These are phyloP conservation scores for Brachionus rotundiformis DNA, from an alignment of 1,140 invertebrate species.

Conservation along the genomic window DNA sequence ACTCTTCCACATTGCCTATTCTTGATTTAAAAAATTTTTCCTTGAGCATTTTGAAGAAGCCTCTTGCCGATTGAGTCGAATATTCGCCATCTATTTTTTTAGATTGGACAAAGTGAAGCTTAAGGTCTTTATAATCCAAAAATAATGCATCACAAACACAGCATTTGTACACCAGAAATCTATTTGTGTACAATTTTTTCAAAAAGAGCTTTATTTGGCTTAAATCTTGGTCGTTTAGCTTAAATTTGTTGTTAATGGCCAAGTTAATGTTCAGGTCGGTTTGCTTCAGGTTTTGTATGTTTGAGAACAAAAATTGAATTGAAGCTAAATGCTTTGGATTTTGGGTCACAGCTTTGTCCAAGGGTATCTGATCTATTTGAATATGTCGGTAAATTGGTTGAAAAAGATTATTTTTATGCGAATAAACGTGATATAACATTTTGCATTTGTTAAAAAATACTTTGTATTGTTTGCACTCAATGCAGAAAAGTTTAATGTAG, in stretches of 20 bases:
- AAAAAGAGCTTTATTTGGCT: slow-evolving; percentile 29
- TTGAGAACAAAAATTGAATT: not conserved
- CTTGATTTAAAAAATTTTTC: slow-evolving; percentile 11
- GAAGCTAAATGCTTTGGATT: not conserved
- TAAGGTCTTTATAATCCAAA: not conserved
- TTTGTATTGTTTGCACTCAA: slow-evolving; percentile 35
- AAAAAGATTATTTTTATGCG: not conserved
- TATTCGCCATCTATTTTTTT: not conserved
- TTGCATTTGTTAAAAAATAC: slow-evolving; percentile 33
- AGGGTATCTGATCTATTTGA: not conserved
- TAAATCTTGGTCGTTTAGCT: slow-evolving; percentile 11
- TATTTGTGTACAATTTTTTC: slow-evolving; percentile 1
- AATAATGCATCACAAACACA: not conserved
- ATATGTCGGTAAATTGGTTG: slow-evolving; percentile 3
- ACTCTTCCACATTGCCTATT: not conserved
- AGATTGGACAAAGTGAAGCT: not conserved
- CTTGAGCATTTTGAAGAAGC: slow-evolving; percentile 1
- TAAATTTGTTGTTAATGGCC: not conserved
- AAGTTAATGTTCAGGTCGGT: not conserved
- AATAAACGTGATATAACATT: slow-evolving; percentile 37
- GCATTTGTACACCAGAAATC: not conserved
- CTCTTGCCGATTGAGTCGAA: not conserved
- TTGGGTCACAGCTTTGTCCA: not conserved
- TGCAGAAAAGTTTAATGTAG: not conserved
- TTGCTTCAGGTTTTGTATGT: not conserved